Evolutionary conservation across 2,113 vertebrate species (phyloP).

Genomic region (Albula glossodonta): DNA sequence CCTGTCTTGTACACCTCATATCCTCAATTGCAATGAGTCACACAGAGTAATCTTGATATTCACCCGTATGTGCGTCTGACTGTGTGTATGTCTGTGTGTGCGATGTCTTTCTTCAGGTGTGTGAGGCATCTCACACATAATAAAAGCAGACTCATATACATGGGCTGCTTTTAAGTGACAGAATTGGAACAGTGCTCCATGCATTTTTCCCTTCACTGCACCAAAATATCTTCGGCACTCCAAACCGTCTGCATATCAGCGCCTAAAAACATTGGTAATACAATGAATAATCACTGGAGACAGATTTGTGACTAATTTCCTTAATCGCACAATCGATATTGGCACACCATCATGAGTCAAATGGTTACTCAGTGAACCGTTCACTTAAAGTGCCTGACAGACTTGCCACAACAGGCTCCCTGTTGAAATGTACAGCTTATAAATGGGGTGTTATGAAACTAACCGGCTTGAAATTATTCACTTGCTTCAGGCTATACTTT

Average conservation of each 20-base stretch:
- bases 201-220: background rate
- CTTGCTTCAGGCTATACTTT: constrained; percentile 1
- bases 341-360: background rate
- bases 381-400: background rate
- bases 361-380: background rate
- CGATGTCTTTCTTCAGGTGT: background rate
- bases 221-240: background rate
- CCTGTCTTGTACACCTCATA: background rate
- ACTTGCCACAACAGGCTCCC: constrained; percentile 3
- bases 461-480: background rate
- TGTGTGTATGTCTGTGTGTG: background rate
- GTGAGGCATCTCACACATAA: background rate
- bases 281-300: no score
- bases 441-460: background rate
- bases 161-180: constrained; percentile 12
- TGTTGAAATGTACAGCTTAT: background rate
- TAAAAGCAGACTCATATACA: background rate
- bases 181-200: constrained; percentile 5
- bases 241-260: background rate
- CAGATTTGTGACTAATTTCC: background rate
- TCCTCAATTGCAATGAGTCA: constrained; percentile 4
- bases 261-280: background rate
- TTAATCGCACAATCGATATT: background rate
- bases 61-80: background rate
- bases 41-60: background rate